Evolutionary conservation across 2,888 invertebrate genomes (phyloP).

Genomic region (Ashinkailepas kermadecensis): DNA sequence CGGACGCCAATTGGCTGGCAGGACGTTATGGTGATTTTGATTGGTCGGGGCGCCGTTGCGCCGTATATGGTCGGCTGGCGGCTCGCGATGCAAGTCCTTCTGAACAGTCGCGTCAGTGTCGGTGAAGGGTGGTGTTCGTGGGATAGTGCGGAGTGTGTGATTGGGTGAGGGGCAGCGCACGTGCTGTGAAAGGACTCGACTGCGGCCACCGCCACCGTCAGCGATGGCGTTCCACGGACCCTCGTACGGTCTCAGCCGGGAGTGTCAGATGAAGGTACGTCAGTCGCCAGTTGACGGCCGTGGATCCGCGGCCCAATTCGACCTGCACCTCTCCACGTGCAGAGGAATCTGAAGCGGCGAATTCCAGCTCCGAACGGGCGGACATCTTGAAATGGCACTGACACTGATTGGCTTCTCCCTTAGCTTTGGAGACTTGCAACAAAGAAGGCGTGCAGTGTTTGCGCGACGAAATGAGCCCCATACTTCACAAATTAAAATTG

Average conservation of each 20-base stretch:
- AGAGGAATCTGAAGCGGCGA: no score
- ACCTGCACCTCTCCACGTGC: no score
- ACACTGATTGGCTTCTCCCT: no score
- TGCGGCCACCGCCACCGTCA: no score
- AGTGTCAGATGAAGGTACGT: slow-evolving; percentile 43
- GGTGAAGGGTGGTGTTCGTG: neutral
- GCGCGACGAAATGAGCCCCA: no score
- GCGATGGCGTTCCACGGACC: slow-evolving; percentile 43
- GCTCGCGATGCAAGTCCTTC: neutral
- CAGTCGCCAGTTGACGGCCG: neutral
- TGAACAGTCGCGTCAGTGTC: no score
- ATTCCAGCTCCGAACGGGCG: no score
- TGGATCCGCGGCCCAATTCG: no score
- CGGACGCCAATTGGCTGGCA: neutral
- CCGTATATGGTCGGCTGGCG: neutral
- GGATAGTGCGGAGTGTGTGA: neutral
- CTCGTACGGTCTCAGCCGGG: slow-evolving; percentile 43
- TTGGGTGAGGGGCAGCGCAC: neutral
- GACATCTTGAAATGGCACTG: no score
- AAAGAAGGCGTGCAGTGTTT: no score
- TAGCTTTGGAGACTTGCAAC: no score
- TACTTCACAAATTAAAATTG: no score
- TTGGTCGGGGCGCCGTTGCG: neutral
- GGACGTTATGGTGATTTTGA: neutral
- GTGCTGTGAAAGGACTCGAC: neutral